phyloP scores from a whole-genome alignment of 2,113 vertebrate genomes.

The Anoura caudifer region DNA sequence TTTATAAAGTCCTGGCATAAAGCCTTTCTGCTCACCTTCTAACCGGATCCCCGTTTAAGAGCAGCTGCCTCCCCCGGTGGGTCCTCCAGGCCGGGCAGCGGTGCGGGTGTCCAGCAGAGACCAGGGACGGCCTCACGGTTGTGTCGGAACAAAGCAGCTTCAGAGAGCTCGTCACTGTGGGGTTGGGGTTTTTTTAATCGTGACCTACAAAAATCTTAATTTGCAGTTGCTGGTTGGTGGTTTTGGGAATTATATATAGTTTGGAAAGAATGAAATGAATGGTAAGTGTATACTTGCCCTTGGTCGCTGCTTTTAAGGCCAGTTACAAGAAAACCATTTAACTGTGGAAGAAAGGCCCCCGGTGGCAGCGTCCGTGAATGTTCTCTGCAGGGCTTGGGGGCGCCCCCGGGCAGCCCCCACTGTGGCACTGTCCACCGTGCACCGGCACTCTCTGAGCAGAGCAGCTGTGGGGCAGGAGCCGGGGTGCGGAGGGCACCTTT shows the following conservation, averaged over 20 bases:
- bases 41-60: fast-evolving
- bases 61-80: not conserved
- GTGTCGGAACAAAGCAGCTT: not conserved
- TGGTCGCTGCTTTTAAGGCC: not conserved
- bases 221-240: not conserved
- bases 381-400: not conserved
- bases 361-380: not conserved
- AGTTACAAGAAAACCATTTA: not conserved
- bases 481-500: not conserved
- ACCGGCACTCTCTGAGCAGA: not conserved
- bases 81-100: not conserved
- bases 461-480: not conserved
- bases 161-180: not conserved
- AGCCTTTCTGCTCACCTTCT: not conserved
- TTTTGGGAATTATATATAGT: not conserved
- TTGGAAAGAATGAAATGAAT: slow-evolving; percentile 27
- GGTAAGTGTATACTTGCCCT: not conserved
- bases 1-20: not conserved
- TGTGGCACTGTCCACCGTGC: not conserved
- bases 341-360: not conserved
- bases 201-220: not conserved
- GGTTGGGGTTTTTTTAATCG: not conserved
- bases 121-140: not conserved
- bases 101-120: not conserved
- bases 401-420: not conserved